phyloP scores from a whole-genome alignment of 2,797 vertebrate genomes.

The Spea hammondii region DNA sequence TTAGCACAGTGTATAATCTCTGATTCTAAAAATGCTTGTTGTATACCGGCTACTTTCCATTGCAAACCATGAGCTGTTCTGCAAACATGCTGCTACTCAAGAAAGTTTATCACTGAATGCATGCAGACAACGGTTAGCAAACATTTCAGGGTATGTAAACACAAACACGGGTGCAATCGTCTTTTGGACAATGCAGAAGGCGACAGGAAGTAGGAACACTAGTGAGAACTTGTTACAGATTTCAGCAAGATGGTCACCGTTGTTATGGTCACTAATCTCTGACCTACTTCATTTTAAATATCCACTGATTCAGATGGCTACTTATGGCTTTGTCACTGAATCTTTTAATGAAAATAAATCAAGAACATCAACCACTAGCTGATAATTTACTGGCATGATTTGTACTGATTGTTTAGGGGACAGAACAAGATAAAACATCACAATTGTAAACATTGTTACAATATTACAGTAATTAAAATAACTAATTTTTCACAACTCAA shows the following conservation, averaged over 20 bases:
- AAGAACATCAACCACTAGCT: constrained; percentile 22
- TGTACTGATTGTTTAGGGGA: too few species aligned
- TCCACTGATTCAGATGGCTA: constrained; percentile 38
- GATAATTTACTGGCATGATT: neutral
- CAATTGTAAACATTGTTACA: too few species aligned
- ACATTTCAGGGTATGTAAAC: constrained; percentile 37
- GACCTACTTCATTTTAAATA: constrained; percentile 64
- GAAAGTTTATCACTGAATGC: constrained; percentile 29
- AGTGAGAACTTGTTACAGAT: constrained; percentile 58
- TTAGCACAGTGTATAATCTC: too few species aligned
- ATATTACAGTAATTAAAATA: too few species aligned
- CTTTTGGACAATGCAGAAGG: constrained; percentile 35
- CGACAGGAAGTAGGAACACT: constrained; percentile 40
- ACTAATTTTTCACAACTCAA: too few species aligned
- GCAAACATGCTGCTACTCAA: constrained; percentile 27
- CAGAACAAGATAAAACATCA: too few species aligned
- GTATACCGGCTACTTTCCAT: neutral
- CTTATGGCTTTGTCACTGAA: constrained; percentile 27
- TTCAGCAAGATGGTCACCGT: constrained; percentile 65
- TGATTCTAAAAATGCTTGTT: too few species aligned
- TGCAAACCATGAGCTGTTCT: constrained; percentile 8
- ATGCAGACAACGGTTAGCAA: constrained; percentile 22
- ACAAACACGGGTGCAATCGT: constrained; percentile 27
- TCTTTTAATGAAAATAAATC: constrained; percentile 12
- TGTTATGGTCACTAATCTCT: constrained; percentile 58